Percentiles rank a stretch among this genome's conserved stretches.
These are phyloP conservation scores for Limanda limanda DNA, from an alignment of 2,113 vertebrate species.

Conservation along the genomic window DNA sequence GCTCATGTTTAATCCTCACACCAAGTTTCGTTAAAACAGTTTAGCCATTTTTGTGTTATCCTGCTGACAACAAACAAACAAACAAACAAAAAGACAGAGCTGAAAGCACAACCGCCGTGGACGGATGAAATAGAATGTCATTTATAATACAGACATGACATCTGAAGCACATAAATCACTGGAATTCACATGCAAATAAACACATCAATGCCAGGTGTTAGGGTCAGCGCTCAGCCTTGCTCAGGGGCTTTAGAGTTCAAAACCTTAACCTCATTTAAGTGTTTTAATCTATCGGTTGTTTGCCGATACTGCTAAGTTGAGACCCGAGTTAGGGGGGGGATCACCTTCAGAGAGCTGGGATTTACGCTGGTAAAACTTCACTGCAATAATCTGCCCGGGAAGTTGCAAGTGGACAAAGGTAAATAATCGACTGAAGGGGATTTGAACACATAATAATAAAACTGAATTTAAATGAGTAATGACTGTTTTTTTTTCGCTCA, in stretches of 20 bases:
- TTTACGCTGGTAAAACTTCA: slow-evolving; percentile 4
- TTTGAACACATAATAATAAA: not conserved
- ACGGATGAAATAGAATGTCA: no score
- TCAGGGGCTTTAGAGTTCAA: slow-evolving; percentile 53
- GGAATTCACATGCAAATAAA: slow-evolving; percentile 18
- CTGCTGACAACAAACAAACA: not conserved
- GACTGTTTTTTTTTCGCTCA: not conserved
- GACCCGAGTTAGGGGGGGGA: slow-evolving; percentile 10
- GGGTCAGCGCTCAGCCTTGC: slow-evolving; percentile 33
- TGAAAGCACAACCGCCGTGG: no score
- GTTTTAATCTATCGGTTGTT: slow-evolving; percentile 63
- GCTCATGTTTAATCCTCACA: not conserved
- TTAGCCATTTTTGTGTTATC: not conserved
- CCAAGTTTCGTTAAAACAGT: not conserved
- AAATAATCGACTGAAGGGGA: not conserved
- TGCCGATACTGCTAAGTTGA: slow-evolving; percentile 56
- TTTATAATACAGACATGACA: no score
- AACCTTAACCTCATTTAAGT: slow-evolving; percentile 49
- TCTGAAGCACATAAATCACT: not conserved
- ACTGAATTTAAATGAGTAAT: not conserved
- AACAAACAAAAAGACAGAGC: not conserved
- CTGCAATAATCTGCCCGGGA: slow-evolving; percentile 5
- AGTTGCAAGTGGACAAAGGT: not conserved
- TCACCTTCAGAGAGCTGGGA: slow-evolving; percentile 29
- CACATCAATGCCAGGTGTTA: slow-evolving; percentile 29